A percentile compares a stretch with the other conserved stretches of the same genome.
phyloP scores from a whole-genome alignment of 2,113 vertebrate genomes.

The Trematocara variabile region DNA sequence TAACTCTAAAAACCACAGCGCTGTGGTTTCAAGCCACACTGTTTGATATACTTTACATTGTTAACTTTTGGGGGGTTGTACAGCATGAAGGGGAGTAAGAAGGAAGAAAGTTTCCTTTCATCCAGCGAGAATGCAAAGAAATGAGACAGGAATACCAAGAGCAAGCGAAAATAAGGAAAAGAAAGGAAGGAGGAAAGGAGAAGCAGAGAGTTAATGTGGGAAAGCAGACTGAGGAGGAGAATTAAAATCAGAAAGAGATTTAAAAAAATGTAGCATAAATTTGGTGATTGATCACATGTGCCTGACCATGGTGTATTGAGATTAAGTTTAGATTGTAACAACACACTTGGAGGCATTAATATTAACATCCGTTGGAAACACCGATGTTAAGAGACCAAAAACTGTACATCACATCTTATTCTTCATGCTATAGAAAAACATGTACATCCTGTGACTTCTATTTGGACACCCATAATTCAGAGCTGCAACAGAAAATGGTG shows the following conservation, averaged over 20 bases:
- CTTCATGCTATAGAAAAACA: neutral
- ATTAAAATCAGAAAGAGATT: neutral
- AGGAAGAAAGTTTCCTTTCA: conserved; percentile 26
- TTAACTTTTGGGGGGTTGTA: neutral
- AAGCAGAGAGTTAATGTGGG: neutral
- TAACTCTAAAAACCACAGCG: neutral
- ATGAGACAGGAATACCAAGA: conserved; percentile 17
- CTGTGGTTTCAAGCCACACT: neutral
- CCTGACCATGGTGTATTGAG: neutral
- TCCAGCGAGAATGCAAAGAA: neutral
- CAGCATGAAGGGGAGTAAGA: neutral
- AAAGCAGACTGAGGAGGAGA: neutral
- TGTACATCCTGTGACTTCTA: neutral
- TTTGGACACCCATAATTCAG: neutral
- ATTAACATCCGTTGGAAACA: neutral
- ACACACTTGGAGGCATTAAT: neutral
- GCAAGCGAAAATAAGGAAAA: neutral
- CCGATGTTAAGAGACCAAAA: neutral
- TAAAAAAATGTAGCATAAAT: neutral
- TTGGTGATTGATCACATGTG: neutral
- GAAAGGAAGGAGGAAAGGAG: neutral
- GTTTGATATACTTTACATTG: neutral
- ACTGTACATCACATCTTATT: neutral
- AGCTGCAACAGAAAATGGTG: neutral
- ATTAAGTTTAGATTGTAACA: neutral